Evolutionary conservation across 1,140 invertebrate genomes (phyloP), one percentile per base, ranked within the genome.

Genomic region (Saccostrea echinata): DNA sequence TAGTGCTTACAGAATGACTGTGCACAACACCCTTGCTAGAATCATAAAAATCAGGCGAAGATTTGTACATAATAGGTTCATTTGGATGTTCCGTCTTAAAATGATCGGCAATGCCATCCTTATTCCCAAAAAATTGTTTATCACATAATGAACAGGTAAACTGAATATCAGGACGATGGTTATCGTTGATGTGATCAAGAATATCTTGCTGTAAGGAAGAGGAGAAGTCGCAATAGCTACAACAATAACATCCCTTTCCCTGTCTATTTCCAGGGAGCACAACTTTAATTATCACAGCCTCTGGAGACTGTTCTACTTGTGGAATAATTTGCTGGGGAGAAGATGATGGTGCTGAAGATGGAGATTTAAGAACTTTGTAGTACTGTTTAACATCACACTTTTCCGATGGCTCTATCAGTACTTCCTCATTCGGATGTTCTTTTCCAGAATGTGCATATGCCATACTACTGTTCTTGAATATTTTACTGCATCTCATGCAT

Each of bases 131-230:
- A 12, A 92, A 84, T 61, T 86, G 86, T 64, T 93, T 91, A 52
- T 92, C 90, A 88, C 93, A 94, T 16, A 92, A 83, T 52, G 90
- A 90, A 84, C 93, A 94, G 27, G 90, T 88, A 88, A 91, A 94
- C 24, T 92, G 88, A n/a, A 91, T 90, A n/a, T 89, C 84, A 27
- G 88, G 82, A 52, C 68, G 53, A 86, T 93, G 92, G 16, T 91
- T 86, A 43, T 91, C 89, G 13, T 88, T 55, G 9, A 91, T 86
- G 84, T 93, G 92, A 80, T 91, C 89, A 30, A 90, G 57, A 52
- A 90, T 90, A 52, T 93, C 91, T 68, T 91, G 90, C 68, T 89
- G 83, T 16, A 89, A 87, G 30, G 90, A 89, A 16, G 92, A 90
- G 6, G 89, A 91, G 64, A 89, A 93, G 11, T 90, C 88, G 86